Base-by-base conservation (phyloP, 2,888 invertebrate species). In the Apamea monoglypha region DNA sequence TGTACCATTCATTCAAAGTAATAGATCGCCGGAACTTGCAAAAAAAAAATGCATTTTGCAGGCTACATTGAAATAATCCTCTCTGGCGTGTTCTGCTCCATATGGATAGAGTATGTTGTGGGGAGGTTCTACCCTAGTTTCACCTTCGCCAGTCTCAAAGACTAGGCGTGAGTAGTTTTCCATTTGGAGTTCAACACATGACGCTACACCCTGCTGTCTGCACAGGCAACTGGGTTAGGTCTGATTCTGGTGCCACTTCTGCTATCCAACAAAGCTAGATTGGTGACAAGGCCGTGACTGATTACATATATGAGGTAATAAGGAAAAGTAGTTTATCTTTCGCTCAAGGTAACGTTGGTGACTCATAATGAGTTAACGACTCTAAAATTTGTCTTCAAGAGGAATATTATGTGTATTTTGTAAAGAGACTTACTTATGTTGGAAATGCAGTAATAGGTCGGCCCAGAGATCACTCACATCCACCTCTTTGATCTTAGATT, bases 381-480 rank as follows among this genome's bases (percentile, higher is more conserved):
- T 53, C 10, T 25, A 56, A 10, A 25, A 25, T 25, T 8, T 25
- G 56, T 56, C 25, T 56, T 25, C 25, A 56, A 56, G 25, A 56
- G 25, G 25, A 56, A 56, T 56, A n/a, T 56, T 56, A 56, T 56
- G 25, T 25, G 12, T 12, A 56, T 59, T n/a, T n/a, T 59, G n/a
- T 12, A 59, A 12, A 59, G 12, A n/a, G 14, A 59, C 59, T 64
- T 69, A 70, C 75, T 70, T 70, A 21, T 69, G 10, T 6, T 75
- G 70, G 7, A 70, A 59, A 6, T 25, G 56, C 18, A 86, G 29
- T 21, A 82, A 7, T n/a, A 77, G 73, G 44, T 86, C 80, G 1
- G 36, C 44, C 36, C 21, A 16, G 0, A 82, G 36, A 64, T 85
- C 85, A 6, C 56, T 78, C 32, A 82, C 0, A 40, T 81, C 77